Evolutionary conservation across 2,888 invertebrate species (phyloP).

Genomic region (Drosophila fulvimacula): DNA sequence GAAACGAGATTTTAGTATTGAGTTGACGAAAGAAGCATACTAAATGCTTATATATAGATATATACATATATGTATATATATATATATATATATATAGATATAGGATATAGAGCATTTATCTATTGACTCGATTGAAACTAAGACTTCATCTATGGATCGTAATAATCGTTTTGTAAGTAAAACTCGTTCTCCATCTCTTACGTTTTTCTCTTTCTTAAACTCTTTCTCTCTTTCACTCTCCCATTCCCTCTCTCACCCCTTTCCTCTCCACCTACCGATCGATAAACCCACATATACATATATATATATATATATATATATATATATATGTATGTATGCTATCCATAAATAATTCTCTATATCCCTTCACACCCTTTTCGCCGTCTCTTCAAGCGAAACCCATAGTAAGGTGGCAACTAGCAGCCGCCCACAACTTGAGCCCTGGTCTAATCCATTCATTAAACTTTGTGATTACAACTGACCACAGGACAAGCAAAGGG

Average conservation of each 20-base stretch:
- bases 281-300: too few species aligned
- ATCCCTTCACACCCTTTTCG: slow-evolving; percentile 6
- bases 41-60: neutral
- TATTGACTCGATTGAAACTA: neutral
- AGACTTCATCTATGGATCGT: too few species aligned
- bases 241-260: neutral
- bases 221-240: neutral
- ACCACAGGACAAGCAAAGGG: slow-evolving; percentile 51
- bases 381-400: neutral
- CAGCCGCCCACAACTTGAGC: slow-evolving; percentile 4
- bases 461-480: slow-evolving; percentile 79
- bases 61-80: too few species aligned
- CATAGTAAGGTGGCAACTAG: neutral
- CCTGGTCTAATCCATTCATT: slow-evolving; percentile 72
- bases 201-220: neutral
- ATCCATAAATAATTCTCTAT: neutral
- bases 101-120: too few species aligned
- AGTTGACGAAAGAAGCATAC: neutral
- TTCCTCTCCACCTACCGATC: neutral
- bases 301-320: neutral
- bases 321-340: neutral
- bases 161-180: neutral
- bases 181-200: neutral
- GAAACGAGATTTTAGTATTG: neutral
- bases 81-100: too few species aligned